Evolutionary conservation across 2,113 vertebrate genomes (phyloP), one percentile per base, ranked within the genome.

Genomic region (Geothlypis trichas): DNA sequence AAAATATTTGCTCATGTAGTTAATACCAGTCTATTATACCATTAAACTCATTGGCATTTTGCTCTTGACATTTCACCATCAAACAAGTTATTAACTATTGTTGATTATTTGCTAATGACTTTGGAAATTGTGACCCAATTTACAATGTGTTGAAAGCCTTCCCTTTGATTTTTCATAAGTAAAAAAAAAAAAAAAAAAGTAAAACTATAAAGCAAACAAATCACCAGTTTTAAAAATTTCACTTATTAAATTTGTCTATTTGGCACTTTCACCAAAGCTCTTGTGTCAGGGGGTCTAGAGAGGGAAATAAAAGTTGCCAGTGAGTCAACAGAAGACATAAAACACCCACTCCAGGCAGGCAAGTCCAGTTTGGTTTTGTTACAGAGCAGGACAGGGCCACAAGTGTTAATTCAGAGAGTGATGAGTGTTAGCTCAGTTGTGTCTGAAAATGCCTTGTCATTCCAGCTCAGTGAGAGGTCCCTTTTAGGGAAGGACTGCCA

Each of bases 71-170:
- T 81, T 95, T 87, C 66, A 62, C 63, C 52, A 83, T 81, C 59
- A 85, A 89, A 85, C 33, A 90, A 89, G 20, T 87, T 35, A 82
- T 87, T 87, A 95, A 74, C 59, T 90, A 24, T 37, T 89, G 84
- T 84, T 84, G 67, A 96, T 94, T 90, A 68, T 84, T 94, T 89
- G 81, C 41, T 89, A 87, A 81, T 62, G 41, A 27, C 59, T 77
- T 54, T 72, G 66, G 80, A 91, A 94, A 89, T 87, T 83, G 41
- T 85, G 39, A 87, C 35, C 39, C 15, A 11, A 62, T 87, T 96
- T 84, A 72, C 31, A 19, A 2, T 22, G 15, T 61, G 13, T 74
- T 23, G 62, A 80, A 58, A 92, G 26, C 35, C 84, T 92, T 49
- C 41, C 24, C 26, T 79, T 87, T 85, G 73, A n/a, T 95, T 74